A percentile compares a stretch with the other conserved stretches of the same genome.
Evolutionary conservation across 2,113 vertebrate genomes (phyloP).

Genomic region (Microtus richardsoni): DNA sequence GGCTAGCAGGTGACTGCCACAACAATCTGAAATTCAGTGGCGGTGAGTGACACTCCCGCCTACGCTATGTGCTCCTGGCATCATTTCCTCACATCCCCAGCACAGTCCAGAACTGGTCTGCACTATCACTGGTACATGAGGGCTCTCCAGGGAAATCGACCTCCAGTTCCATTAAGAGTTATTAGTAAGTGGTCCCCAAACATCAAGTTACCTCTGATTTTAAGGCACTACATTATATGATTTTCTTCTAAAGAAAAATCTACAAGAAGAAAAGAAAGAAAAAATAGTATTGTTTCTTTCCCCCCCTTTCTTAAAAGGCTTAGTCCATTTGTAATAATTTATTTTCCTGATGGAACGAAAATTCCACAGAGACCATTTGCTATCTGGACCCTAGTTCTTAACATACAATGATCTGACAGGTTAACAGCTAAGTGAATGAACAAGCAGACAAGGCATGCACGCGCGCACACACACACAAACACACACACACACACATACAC

Average conservation of each 20-base stretch:
- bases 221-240: not conserved
- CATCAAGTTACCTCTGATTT: not conserved
- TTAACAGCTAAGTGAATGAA: not conserved
- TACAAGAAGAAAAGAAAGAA: not conserved
- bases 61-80: fast-evolving
- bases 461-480: not conserved
- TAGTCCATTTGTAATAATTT: not conserved
- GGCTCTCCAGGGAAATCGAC: not conserved
- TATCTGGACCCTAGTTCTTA: not conserved
- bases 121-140: no score
- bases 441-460: no score
- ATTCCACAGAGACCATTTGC: not conserved
- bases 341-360: constrained; percentile 25
- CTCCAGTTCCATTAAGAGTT: not conserved
- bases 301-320: not conserved
- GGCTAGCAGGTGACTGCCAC: not conserved
- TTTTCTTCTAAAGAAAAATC: not conserved
- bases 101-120: fast-evolving
- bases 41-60: not conserved
- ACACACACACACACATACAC: not conserved
- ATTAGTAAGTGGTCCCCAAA: not conserved
- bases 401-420: not conserved
- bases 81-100: not conserved
- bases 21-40: not conserved
- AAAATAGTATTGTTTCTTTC: not conserved